Evolutionary conservation across 2,888 invertebrate genomes (phyloP), one percentile per base, ranked within the genome.

Genomic region (Archips xylosteana): DNA sequence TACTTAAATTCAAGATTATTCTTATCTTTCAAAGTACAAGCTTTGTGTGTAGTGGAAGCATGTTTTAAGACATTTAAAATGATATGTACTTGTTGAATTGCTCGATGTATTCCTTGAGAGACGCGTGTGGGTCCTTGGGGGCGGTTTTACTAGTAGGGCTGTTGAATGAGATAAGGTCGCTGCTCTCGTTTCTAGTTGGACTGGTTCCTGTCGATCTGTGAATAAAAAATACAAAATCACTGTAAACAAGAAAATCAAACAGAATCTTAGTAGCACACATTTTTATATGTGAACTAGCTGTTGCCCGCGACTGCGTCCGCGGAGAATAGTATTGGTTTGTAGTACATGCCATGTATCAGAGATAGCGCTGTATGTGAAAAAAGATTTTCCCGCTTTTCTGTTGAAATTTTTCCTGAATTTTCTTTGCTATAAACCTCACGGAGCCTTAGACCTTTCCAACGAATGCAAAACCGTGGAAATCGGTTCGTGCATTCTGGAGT

Each of bases 121-220:
- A 94, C 10, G 93, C 92, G 85, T 95, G 95, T 0, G 93, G 84
- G 78, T 92, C 89, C 81, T 95, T 88, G 73, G 95, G 88, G 32
- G 91, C 87, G 77, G 95, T 87, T 78, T 93, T 94, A 75, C 87
- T 89, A 5, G 95, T 95, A 32, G 97, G 97, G 86, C 96, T 97
- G 32, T 96, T 89, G 84, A 97, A 97, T 13, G 96, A 97, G 80
- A 97, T 97, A 76, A 97, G 90, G 90, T 97, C 97, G 75, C 95
- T 96, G 79, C 84, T 89, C 2, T 87, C 88, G 67, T 87, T 88
- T 62, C 89, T 83, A 3, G 91, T 92, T 0, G 93, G 92, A 76
- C 94, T 91, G 32, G 91, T 85, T 70, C 92, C 92, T 67, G 94
- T 91, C 1, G 94, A 94, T 78, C 92, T 91, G 81, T 64, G 69